phyloP scores from a whole-genome alignment of 2,888 invertebrate species.

The Ctenicera cuprea region DNA sequence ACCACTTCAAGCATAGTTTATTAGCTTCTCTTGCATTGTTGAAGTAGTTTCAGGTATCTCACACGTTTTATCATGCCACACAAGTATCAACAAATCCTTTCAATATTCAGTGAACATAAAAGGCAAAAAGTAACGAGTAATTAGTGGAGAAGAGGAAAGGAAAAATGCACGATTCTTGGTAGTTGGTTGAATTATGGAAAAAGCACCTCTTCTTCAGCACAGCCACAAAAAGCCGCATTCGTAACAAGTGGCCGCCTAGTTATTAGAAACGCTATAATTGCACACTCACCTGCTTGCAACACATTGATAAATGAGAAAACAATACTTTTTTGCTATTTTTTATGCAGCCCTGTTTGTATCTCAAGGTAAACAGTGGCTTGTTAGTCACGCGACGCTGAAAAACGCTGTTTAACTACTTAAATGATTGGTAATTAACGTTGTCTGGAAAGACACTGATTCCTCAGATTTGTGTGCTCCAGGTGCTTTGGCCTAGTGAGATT shows the following conservation, averaged over 20 bases:
- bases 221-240: conserved; percentile 40
- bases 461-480: conserved; percentile 8
- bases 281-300: conserved; percentile 42
- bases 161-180: conserved; percentile 47
- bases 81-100: conserved; percentile 48
- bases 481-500: conserved; percentile 23
- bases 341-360: conserved; percentile 32
- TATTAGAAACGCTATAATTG: conserved; percentile 53
- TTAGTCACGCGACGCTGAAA: conserved; percentile 55
- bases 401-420: conserved; percentile 47
- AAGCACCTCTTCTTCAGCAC: conserved; percentile 28
- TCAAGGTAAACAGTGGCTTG: conserved; percentile 55
- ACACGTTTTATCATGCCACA: conserved; percentile 49
- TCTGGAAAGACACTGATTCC: conserved; percentile 42
- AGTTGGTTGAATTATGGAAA: conserved; percentile 51
- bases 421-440: conserved; percentile 50
- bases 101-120: conserved; percentile 50
- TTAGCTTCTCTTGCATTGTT: conserved; percentile 33
- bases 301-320: conserved; percentile 50
- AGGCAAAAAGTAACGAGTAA: conserved; percentile 46
- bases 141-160: conserved; percentile 40
- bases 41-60: conserved; percentile 39
- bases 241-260: conserved; percentile 49
- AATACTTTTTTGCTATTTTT: conserved; percentile 44
- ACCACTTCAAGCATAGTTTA: conserved; percentile 38